phyloP scores from a whole-genome alignment of 2,797 vertebrate species.

The Takifugu rubripes region DNA sequence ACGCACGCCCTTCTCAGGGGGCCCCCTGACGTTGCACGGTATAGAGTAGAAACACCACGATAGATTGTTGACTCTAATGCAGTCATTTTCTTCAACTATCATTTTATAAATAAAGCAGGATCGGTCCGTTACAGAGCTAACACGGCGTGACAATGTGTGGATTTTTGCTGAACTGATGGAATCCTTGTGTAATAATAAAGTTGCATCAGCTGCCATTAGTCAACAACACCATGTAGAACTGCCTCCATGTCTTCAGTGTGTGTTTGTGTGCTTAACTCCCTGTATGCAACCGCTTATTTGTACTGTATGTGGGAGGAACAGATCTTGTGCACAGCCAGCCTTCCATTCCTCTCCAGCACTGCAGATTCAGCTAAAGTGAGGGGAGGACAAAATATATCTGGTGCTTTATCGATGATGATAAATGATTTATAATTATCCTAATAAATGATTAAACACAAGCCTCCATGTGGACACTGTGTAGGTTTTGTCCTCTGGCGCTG shows the following conservation, averaged over 20 bases:
- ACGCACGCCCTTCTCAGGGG: constrained; percentile 29
- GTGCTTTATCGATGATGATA: constrained; percentile 62
- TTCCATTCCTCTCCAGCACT: constrained; percentile 39
- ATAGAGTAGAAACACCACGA: constrained; percentile 35
- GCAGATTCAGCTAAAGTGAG: constrained; percentile 38
- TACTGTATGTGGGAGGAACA: constrained; percentile 63
- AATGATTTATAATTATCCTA: constrained; percentile 67
- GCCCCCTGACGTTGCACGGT: constrained; percentile 53
- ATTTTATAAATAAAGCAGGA: constrained; percentile 19
- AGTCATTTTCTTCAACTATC: constrained; percentile 32
- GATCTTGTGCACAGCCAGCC: constrained; percentile 45
- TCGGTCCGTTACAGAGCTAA: constrained; percentile 30
- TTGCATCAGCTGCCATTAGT: constrained; percentile 52
- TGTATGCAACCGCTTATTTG: constrained; percentile 47
- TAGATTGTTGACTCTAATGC: constrained; percentile 40
- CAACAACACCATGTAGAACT: constrained; percentile 45
- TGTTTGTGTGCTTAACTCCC: constrained; percentile 41
- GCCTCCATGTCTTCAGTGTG: constrained; percentile 49
- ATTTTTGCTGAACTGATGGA: constrained; percentile 37
- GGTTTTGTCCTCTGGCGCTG: constrained; percentile 20
- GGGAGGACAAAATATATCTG: constrained; percentile 39
- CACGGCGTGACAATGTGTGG: constrained; percentile 36
- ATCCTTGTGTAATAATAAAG: constrained; percentile 64
- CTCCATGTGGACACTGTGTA: constrained; percentile 40
- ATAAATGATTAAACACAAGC: constrained; percentile 62